Conservation (phyloP, 2,113 vertebrate genomes). For the Callionymus lyra region DNA sequence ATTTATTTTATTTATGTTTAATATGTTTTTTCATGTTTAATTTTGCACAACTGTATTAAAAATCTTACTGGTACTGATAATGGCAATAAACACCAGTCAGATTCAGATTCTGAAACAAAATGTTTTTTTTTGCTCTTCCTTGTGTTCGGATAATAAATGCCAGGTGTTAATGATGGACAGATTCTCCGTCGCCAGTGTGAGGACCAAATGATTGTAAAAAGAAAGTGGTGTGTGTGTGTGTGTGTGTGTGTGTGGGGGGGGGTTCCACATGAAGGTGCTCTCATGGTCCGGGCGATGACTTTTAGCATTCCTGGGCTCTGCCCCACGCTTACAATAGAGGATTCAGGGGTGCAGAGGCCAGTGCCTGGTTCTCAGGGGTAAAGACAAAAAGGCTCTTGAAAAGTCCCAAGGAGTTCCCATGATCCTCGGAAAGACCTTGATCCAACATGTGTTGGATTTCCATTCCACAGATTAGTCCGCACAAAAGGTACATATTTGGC, state of each 20-base stretch:
- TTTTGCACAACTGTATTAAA: no score
- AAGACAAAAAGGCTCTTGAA: conserved; percentile 90
- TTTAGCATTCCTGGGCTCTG: conserved; percentile 64
- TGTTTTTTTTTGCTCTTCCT: no score
- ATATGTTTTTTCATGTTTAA: no score
- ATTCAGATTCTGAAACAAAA: no score
- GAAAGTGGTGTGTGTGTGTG: background rate
- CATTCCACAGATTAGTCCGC: conserved; percentile 80
- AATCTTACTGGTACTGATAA: no score
- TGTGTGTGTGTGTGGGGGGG: background rate
- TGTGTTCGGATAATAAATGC: conserved; percentile 21
- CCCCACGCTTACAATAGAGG: conserved; percentile 72
- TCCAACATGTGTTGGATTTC: conserved; percentile 75
- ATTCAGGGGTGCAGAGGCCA: conserved; percentile 72
- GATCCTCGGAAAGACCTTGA: conserved; percentile 79
- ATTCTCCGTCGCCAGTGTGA: conserved; percentile 43
- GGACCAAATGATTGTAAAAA: conserved; percentile 36
- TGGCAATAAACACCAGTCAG: no score
- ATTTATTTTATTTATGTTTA: no score
- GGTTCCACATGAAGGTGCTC: conserved; percentile 51
- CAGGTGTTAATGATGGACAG: conserved; percentile 48
- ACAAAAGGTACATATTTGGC: conserved; percentile 78
- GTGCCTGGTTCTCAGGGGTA: conserved; percentile 69
- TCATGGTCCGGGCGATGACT: conserved; percentile 69
- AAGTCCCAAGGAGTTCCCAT: conserved; percentile 82